Conservation (phyloP, 1,140 invertebrate genomes). For the Drosophila kohkoa region DNA sequence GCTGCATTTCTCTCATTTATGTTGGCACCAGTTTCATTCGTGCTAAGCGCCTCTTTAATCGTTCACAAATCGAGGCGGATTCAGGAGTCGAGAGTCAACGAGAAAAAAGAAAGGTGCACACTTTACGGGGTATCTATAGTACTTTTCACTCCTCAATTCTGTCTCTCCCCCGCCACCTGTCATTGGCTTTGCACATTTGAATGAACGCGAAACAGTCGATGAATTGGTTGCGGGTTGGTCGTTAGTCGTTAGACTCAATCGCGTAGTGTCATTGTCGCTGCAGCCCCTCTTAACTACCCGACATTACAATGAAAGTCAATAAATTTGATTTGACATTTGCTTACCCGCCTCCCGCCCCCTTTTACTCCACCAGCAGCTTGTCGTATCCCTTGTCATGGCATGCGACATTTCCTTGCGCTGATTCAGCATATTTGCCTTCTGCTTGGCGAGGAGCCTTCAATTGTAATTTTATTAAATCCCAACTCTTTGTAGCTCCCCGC, state of each 20-base stretch:
- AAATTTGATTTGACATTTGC: constrained; percentile 83
- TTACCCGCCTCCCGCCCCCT: constrained; percentile 7
- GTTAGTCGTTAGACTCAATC: constrained; percentile 27
- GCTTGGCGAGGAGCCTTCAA: constrained; percentile 54
- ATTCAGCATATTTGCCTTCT: constrained; percentile 69
- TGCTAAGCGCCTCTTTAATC: constrained; percentile 72
- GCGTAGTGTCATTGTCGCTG: constrained; percentile 42
- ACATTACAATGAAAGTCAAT: constrained; percentile 79
- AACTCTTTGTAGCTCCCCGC: constrained; percentile 20
- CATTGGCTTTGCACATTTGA: constrained; percentile 82
- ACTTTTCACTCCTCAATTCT: not conserved
- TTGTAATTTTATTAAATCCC: constrained; percentile 74
- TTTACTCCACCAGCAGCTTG: too few species aligned
- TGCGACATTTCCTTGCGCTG: constrained; percentile 55
- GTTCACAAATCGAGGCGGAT: constrained; percentile 42
- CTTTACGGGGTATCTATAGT: constrained; percentile 1
- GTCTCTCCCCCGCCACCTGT: constrained; percentile 8
- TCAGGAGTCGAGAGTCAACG: not conserved
- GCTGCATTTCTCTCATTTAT: too few species aligned
- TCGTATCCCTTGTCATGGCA: too few species aligned
- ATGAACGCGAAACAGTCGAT: constrained; percentile 62
- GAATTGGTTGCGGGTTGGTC: constrained; percentile 37
- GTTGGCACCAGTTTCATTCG: constrained; percentile 29
- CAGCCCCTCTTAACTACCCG: constrained; percentile 24
- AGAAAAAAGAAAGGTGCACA: constrained; percentile 66